These are phyloP conservation scores for Pentalonia nigronervosa DNA, from an alignment of 1,140 invertebrate species.

Conservation along the genomic window DNA sequence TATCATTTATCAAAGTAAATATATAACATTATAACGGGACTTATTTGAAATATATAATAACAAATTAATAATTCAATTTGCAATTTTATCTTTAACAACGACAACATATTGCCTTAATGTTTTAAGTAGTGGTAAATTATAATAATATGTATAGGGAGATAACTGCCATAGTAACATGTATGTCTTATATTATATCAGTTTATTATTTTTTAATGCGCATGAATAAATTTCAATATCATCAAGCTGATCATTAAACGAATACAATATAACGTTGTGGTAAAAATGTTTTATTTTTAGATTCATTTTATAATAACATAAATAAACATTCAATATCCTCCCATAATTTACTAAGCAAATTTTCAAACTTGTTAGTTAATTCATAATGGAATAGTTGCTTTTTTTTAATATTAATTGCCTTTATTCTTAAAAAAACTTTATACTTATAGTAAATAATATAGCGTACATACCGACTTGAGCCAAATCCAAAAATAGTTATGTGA, in stretches of 20 bases:
- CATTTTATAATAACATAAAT: not conserved
- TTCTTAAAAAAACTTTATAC: not conserved
- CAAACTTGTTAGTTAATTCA: not conserved
- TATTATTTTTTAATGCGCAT: not conserved
- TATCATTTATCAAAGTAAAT: not conserved
- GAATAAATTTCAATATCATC: not conserved
- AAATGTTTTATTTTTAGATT: conserved; percentile 6
- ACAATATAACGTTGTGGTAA: not conserved
- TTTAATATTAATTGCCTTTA: not conserved
- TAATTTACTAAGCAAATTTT: not conserved
- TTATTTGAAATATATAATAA: not conserved
- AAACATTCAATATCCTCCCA: not conserved
- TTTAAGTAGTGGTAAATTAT: not conserved
- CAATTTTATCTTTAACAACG: not conserved
- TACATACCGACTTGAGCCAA: too few species aligned
- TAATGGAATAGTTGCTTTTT: not conserved
- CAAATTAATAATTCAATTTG: not conserved
- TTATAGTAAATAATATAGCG: not conserved
- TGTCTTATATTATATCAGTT: not conserved
- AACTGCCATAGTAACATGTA: not conserved
- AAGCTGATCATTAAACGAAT: not conserved
- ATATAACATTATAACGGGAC: not conserved
- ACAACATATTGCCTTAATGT: not conserved
- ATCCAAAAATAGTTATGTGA: too few species aligned
- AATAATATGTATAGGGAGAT: not conserved